Conservation (phyloP, 2,113 vertebrate species). For the Heliornis fulica region DNA sequence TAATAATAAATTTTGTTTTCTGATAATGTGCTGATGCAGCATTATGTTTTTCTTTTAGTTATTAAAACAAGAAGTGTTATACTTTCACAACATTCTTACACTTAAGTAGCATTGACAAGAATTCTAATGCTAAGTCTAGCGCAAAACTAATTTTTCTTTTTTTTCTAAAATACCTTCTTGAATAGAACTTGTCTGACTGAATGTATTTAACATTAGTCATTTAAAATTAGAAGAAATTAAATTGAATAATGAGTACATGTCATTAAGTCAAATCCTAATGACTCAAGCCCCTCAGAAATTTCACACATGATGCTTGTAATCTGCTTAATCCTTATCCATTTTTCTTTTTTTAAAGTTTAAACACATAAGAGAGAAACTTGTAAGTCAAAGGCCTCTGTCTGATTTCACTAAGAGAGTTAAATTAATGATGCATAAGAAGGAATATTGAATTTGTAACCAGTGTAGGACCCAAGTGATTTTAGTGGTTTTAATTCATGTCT, state of each 20-base stretch:
- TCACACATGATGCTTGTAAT: not conserved
- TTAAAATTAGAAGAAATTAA: not conserved
- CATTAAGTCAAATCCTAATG: not conserved
- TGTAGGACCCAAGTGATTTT: not conserved
- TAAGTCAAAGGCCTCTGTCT: not conserved
- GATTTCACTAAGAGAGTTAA: not conserved
- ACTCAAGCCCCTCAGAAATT: not conserved
- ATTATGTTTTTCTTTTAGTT: not conserved
- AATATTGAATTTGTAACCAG: not conserved
- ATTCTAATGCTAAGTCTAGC: not conserved
- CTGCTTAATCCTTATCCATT: not conserved
- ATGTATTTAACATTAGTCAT: not conserved
- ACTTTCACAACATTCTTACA: not conserved
- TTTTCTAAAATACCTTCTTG: not conserved
- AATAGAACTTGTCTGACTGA: not conserved
- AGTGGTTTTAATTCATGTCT: not conserved
- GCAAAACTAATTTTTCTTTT: not conserved
- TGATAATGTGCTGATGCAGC: not conserved
- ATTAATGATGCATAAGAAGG: not conserved
- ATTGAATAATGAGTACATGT: not conserved
- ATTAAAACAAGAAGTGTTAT: not conserved
- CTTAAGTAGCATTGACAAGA: not conserved
- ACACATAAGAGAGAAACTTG: not conserved
- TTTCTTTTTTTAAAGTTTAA: not conserved
- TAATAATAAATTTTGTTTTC: not conserved